A percentile compares a stretch with the other conserved stretches of the same genome.
Conservation (phyloP, 2,113 vertebrate species). For the Otus sunia region DNA sequence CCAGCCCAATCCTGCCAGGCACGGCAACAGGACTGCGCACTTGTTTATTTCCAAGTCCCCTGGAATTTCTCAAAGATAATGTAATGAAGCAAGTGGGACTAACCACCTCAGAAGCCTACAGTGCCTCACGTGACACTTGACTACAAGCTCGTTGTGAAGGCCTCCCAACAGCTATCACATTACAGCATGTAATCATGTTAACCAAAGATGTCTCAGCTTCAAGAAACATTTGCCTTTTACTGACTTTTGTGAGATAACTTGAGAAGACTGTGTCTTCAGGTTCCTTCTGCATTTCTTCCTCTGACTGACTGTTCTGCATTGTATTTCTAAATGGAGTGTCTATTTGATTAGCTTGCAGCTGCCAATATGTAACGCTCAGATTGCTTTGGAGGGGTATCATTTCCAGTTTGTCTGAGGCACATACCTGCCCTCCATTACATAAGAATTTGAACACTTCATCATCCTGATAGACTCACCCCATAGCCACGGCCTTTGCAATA, state of each 20-base stretch:
- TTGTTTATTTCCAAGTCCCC: slow-evolving; percentile 43
- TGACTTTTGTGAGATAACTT: not conserved
- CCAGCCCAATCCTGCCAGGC: slow-evolving; percentile 16
- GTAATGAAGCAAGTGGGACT: slow-evolving; percentile 23
- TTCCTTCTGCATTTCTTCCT: not conserved
- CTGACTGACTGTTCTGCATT: not conserved
- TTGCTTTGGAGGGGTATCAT: not conserved
- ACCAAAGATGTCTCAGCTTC: not conserved
- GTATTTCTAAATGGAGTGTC: not conserved
- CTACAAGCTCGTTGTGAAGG: not conserved
- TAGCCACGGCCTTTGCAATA: accelerated
- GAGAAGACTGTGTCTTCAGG: not conserved
- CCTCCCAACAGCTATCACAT: not conserved
- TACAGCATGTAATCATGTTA: not conserved
- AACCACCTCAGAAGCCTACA: not conserved
- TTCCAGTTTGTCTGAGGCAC: not conserved
- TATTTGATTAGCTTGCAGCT: not conserved
- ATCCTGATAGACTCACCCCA: not conserved
- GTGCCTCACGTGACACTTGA: not conserved
- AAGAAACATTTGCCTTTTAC: not conserved
- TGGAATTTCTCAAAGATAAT: slow-evolving; percentile 63
- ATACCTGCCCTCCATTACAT: not conserved
- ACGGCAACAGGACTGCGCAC: not conserved
- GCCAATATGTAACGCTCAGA: not conserved
- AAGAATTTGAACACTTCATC: not conserved